Conservation (phyloP, 30 jellyfish, hydroid and myxozoan species). For the Aurelia coerulea region DNA sequence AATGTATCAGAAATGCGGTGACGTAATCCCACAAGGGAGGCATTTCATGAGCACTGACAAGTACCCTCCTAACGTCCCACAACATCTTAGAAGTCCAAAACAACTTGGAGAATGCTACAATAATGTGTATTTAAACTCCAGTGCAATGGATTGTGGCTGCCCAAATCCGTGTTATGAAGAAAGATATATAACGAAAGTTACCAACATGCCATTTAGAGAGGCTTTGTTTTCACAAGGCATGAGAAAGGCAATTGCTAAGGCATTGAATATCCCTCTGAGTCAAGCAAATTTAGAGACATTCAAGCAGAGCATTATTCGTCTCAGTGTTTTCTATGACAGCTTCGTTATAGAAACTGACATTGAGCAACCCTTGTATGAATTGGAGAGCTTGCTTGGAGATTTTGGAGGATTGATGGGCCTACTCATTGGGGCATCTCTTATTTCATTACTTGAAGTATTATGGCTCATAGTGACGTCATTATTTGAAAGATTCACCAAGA, state of each 20-base stretch:
- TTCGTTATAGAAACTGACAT: constrained; percentile 7
- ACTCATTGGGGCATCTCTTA: constrained; percentile 22
- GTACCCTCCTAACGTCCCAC: too few relatives aligned
- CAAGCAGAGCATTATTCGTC: constrained; percentile 12
- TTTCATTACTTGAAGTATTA: constrained; percentile 12
- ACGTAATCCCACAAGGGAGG: neutral
- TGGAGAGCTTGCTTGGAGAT: constrained; percentile 23
- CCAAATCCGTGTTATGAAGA: constrained; percentile 39
- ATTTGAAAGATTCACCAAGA: too few relatives aligned
- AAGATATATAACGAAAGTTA: constrained; percentile 9
- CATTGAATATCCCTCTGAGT: neutral
- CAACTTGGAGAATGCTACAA: too few relatives aligned
- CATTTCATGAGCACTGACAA: too few relatives aligned
- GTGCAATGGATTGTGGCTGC: constrained; percentile 9
- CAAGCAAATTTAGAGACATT: constrained; percentile 7
- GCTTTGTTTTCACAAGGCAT: neutral
- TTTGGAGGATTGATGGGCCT: constrained; percentile 68
- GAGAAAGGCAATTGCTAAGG: constrained; percentile 5
- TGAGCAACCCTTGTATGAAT: constrained; percentile 13
- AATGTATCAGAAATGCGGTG: constrained; percentile 2
- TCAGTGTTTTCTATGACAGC: constrained; percentile 14
- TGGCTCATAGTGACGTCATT: neutral
- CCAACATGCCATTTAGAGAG: constrained; percentile 9
- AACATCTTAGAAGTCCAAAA: too few relatives aligned
- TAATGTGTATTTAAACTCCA: too few relatives aligned